Evolutionary conservation across 2,113 vertebrate genomes (phyloP).

Genomic region (Prunella fulvescens): DNA sequence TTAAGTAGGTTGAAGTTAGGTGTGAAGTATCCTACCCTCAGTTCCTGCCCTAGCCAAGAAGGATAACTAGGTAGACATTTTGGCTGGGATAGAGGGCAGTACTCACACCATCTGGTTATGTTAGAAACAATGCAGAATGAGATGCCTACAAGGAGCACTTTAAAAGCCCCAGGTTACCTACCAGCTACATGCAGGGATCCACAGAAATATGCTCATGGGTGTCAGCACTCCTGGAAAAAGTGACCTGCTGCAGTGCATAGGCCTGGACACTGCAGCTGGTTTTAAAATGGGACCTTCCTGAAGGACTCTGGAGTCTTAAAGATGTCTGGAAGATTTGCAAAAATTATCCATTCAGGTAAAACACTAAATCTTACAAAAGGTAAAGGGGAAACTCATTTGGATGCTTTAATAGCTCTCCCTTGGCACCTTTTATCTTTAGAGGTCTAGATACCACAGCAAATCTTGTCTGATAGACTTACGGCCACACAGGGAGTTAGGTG

Average conservation of each 20-base stretch:
- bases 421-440: neutral
- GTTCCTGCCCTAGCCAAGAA: neutral
- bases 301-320: neutral
- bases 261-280: neutral
- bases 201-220: neutral
- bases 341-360: neutral
- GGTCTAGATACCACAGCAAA: neutral
- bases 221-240: neutral
- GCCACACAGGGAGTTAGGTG: neutral
- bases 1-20: neutral
- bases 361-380: neutral
- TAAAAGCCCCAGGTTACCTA: neutral
- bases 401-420: neutral
- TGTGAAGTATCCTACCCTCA: neutral
- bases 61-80: neutral
- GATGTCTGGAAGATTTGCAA: neutral
- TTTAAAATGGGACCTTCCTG: neutral
- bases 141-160: neutral
- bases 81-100: neutral
- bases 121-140: neutral
- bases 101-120: neutral
- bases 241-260: neutral
- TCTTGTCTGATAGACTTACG: constrained; percentile 6
- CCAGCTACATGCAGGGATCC: neutral
- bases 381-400: neutral